Percentiles rank a stretch among this genome's conserved stretches.
Conservation (phyloP, 1,140 invertebrate genomes). For the Halesus radiatus region DNA sequence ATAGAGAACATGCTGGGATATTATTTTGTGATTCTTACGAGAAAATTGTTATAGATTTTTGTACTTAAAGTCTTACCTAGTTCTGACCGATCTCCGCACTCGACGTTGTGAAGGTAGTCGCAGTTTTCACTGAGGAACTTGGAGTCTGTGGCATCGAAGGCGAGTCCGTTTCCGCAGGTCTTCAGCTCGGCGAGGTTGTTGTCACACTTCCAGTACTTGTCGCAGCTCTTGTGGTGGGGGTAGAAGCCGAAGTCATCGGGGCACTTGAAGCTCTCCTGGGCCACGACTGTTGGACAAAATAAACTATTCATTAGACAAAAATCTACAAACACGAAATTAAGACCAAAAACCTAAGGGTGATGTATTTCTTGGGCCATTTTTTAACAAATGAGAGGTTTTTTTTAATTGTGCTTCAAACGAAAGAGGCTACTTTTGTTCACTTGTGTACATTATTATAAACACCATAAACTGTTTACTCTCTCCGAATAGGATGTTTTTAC, state of each 20-base stretch:
- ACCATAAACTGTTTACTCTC: too few species aligned
- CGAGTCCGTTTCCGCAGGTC: constrained; percentile 94
- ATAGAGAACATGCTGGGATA: too few species aligned
- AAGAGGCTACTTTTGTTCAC: too few species aligned
- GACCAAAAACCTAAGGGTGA: too few species aligned
- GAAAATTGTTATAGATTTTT: too few species aligned
- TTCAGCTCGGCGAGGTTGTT: constrained; percentile 90
- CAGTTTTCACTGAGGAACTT: constrained; percentile 95
- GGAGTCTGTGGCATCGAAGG: constrained; percentile 89
- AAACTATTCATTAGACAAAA: neutral
- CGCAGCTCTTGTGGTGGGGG: constrained; percentile 89
- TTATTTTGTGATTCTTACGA: too few species aligned
- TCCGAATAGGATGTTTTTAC: too few species aligned
- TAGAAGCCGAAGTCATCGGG: constrained; percentile 96
- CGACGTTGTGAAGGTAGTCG: constrained; percentile 95
- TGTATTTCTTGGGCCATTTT: too few species aligned
- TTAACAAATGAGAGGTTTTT: too few species aligned
- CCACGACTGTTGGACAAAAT: constrained; percentile 65
- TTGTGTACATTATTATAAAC: too few species aligned
- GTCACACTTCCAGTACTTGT: constrained; percentile 97
- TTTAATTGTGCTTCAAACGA: too few species aligned
- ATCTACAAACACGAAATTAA: neutral
- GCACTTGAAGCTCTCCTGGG: constrained; percentile 90
- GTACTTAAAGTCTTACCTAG: constrained; percentile 73
- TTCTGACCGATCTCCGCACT: constrained; percentile 89